A percentile compares a stretch with the other conserved stretches of the same genome.
phyloP scores from a whole-genome alignment of 2,113 vertebrate genomes.

The Litocranius walleri region DNA sequence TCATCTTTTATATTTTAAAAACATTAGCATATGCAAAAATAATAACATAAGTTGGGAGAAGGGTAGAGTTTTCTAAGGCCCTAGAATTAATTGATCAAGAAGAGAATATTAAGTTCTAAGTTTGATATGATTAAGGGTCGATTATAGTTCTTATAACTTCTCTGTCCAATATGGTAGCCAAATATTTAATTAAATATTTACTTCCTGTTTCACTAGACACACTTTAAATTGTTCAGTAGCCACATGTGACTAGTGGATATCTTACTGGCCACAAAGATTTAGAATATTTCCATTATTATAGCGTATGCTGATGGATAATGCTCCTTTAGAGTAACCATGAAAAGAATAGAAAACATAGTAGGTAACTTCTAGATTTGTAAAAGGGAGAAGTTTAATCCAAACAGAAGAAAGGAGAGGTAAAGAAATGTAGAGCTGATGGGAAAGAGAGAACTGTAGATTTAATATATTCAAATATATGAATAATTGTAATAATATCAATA shows the following conservation, averaged over 20 bases:
- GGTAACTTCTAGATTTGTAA: not conserved
- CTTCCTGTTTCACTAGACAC: not conserved
- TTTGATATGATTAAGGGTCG: not conserved
- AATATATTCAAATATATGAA: not conserved
- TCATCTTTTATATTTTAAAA: not conserved
- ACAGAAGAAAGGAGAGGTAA: not conserved
- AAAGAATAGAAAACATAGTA: not conserved
- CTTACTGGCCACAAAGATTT: not conserved
- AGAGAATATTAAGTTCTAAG: not conserved
- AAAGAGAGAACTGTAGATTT: not conserved
- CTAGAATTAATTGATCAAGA: conserved; percentile 6
- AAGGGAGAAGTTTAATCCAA: not conserved
- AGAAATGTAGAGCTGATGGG: not conserved
- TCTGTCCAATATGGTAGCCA: not conserved
- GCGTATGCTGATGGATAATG: not conserved
- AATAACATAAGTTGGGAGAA: not conserved
- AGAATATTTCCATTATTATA: not conserved
- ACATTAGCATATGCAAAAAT: not conserved
- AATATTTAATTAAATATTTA: not conserved
- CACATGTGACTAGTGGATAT: not conserved
- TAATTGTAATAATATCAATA: not conserved
- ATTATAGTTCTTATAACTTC: not conserved
- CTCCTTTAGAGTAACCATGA: not conserved
- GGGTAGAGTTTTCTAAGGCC: not conserved
- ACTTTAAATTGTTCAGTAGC: not conserved